Conservation (phyloP, 1,140 invertebrate genomes). For the Zaprionus nigranus region DNA sequence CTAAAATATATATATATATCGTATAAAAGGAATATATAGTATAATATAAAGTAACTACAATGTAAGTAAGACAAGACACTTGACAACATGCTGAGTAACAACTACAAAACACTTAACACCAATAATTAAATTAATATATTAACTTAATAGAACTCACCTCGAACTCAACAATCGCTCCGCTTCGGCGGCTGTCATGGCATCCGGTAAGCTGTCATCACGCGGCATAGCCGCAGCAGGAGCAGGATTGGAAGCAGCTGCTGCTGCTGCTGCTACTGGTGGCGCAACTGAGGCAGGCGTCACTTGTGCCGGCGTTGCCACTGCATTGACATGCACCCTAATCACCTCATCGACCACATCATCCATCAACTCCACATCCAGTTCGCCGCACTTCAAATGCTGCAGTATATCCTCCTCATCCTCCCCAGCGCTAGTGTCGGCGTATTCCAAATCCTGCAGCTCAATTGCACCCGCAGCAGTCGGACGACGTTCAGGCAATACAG, state of each 20-base stretch:
- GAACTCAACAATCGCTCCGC: slow-evolving; percentile 92
- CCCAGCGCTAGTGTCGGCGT: slow-evolving; percentile 86
- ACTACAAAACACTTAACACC: slow-evolving; percentile 7
- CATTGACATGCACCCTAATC: slow-evolving; percentile 59
- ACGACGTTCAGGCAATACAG: slow-evolving; percentile 67
- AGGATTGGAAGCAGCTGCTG: background rate
- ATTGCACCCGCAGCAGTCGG: slow-evolving; percentile 49
- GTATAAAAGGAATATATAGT: no score
- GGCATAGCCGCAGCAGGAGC: slow-evolving; percentile 42
- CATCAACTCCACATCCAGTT: slow-evolving; percentile 59
- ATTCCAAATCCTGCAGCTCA: slow-evolving; percentile 85
- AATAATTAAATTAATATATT: no score
- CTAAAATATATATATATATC: no score
- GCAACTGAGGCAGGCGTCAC: background rate
- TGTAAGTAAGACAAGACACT: background rate
- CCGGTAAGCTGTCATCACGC: slow-evolving; percentile 84
- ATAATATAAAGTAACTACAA: background rate
- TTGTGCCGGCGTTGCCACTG: background rate
- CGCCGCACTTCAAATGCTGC: slow-evolving; percentile 82
- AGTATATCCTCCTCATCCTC: slow-evolving; percentile 85
- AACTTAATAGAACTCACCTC: slow-evolving; percentile 86
- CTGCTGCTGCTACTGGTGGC: background rate
- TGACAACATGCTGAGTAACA: background rate
- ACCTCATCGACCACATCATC: slow-evolving; percentile 76
- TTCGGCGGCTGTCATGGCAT: slow-evolving; percentile 93